Evolutionary conservation across 2,888 invertebrate species (phyloP), one percentile per base, ranked within the genome.

Genomic region (Iselma pallidipennis): DNA sequence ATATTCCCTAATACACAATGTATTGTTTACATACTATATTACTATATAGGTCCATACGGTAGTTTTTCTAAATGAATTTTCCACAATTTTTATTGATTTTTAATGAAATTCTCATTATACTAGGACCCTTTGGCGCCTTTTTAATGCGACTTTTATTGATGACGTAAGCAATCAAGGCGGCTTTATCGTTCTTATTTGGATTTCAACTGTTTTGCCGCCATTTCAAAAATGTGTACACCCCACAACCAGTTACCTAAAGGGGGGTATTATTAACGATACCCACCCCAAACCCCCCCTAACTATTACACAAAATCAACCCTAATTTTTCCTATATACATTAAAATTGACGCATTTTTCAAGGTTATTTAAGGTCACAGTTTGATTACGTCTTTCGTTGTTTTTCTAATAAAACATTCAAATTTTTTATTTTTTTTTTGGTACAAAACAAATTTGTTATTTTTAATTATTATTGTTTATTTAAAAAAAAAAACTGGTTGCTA

Each of bases 101-200:
- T 71, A 68, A 61, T 12, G 53, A 28, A 57, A 64, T 61, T 62
- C 49, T 42, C 3, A 42, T 6, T 42, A 42, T 28, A 26, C 9
- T 33, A 48, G 33, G 59, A 55, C 50, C 65, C 33, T 58, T 62
- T 66, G 62, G 37, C 16, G 37, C 55, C 58, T 67, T 72, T 76
- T 76, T 71, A 72, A 65, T 60, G 59, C 60, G 59, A 75, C 69
- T 80, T 79, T 81, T 71, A 79, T 75, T 81, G 81, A 81, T 81
- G 81, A 81, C 81, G 81, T 81, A 75, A 78, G 63, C 69, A 62
- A 69, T 73, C 74, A 76, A 73, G 71, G 73, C 70, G 73, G 74
- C 74, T 76, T 78, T 78, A 72, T 76, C 71, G 71, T 66, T 71
- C 71, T 76, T 76, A 57, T 68, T 58, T 55, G 68, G 72, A 62